phyloP scores from a whole-genome alignment of 1,140 invertebrate species.

The Sycophila sp. region DNA sequence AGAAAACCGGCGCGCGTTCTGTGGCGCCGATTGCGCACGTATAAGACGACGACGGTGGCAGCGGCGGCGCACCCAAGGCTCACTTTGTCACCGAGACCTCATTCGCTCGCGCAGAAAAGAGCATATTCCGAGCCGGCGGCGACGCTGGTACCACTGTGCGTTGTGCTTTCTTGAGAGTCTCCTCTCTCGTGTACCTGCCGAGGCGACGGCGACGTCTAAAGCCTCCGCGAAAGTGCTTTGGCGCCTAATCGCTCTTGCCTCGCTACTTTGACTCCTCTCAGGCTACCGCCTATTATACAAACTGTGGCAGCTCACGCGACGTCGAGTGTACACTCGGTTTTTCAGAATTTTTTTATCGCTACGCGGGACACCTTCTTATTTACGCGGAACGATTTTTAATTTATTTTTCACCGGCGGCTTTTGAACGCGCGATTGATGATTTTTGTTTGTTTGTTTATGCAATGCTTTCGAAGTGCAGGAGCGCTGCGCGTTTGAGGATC shows the following conservation, averaged over 20 bases:
- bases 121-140: conserved; percentile 24
- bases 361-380: too few species aligned
- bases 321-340: not conserved
- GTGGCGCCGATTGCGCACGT: conserved; percentile 41
- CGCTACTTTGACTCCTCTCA: too few species aligned
- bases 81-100: conserved; percentile 56
- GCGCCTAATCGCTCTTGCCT: conserved; percentile 39
- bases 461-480: too few species aligned
- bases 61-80: conserved; percentile 51
- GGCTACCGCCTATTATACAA: conserved; percentile 7
- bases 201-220: too few species aligned
- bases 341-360: not conserved
- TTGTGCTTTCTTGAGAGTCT: too few species aligned
- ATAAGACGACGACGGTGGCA: not conserved
- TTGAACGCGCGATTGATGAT: too few species aligned
- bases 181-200: conserved; percentile 3
- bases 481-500: too few species aligned
- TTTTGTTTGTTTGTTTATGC: too few species aligned
- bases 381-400: too few species aligned
- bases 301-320: not conserved
- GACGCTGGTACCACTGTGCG: conserved; percentile 40
- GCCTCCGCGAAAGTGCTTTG: conserved; percentile 26
- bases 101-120: conserved; percentile 37
- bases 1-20: conserved; percentile 15
- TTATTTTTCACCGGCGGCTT: too few species aligned